Conservation (phyloP, 1,140 invertebrate species). For the Amyelois transitella region DNA sequence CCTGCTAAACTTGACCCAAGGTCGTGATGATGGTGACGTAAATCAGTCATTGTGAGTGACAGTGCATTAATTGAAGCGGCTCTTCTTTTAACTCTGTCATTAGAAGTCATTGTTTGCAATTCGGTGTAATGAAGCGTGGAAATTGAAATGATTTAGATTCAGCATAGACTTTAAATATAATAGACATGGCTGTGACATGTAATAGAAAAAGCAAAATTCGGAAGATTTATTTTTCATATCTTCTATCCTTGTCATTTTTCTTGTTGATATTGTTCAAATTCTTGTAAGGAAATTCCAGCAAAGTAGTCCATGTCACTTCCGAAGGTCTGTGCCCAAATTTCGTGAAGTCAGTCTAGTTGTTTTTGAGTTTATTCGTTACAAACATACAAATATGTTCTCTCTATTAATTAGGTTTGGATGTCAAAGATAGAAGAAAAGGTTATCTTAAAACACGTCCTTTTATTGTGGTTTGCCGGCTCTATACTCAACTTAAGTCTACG, state of each 20-base stretch:
- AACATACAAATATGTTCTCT: too few relatives aligned
- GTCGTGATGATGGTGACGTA: conserved; percentile 1
- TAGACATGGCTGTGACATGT: background rate
- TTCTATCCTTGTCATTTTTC: too few relatives aligned
- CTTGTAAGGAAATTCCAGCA: too few relatives aligned
- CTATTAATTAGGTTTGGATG: too few relatives aligned
- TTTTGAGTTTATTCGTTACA: too few relatives aligned
- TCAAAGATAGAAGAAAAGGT: background rate
- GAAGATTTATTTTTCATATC: too few relatives aligned
- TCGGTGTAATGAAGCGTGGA: conserved; percentile 1
- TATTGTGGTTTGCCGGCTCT: background rate
- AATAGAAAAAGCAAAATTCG: too few relatives aligned
- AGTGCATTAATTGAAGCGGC: conserved; percentile 1
- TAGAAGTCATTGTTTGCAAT: background rate
- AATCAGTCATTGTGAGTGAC: conserved; percentile 2
- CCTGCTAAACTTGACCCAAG: background rate
- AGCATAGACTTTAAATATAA: background rate
- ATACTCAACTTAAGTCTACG: background rate
- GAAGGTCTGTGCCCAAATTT: too few relatives aligned
- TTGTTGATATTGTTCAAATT: too few relatives aligned
- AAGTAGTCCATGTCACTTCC: too few relatives aligned
- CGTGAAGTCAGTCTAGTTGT: too few relatives aligned
- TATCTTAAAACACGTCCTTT: background rate
- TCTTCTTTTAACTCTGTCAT: background rate
- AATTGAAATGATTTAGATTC: conserved; percentile 1